Evolutionary conservation across 1,140 invertebrate species (phyloP), one percentile per base, ranked within the genome.

Genomic region (Venturia canescens): DNA sequence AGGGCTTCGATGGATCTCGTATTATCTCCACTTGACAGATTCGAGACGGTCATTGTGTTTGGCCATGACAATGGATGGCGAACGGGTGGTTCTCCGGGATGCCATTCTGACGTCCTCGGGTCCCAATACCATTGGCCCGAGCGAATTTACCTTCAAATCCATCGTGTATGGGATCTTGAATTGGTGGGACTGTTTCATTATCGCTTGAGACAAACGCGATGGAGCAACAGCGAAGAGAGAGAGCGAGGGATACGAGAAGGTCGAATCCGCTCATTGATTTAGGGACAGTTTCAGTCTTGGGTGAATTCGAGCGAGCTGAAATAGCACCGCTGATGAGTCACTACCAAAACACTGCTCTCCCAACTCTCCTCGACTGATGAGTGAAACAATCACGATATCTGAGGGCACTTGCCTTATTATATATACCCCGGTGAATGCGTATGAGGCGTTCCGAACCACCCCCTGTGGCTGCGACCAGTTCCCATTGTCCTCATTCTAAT

Each of bases 301-400:
- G 50, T 23, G 27, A 3, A 31, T 75, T 57, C 26, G 44, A 75
- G 18, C 9, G 48, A 29, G 15, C 48, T 1, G 23, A 50, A 57
- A 75, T 75, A 57, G 72, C 48, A 38, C 48, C 29, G 71, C 57
- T 74, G 71, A 74, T 53, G 57, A 74, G 71, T 74, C 3, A 74
- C 71, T 27, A 53, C 48, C 53, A 57, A 57, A 3, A 21, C 31
- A n/a, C n/a, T n/a, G n/a, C 11, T 7, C 71, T 29, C 71, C 48
- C 18, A 53, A 34, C 48, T 44, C 69, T 44, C n/a, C n/a, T n/a
- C n/a, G n/a, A n/a, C n/a, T n/a, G n/a, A n/a, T n/a, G n/a, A n/a
- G n/a, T n/a, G n/a, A n/a, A n/a, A n/a, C n/a, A n/a, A n/a, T n/a
- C n/a, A n/a, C n/a, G n/a, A n/a, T n/a, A n/a, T n/a, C n/a, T n/a